Evolutionary conservation across 2,113 vertebrate genomes (phyloP), one percentile per base, ranked within the genome.

Genomic region (Oreotragus oreotragus): DNA sequence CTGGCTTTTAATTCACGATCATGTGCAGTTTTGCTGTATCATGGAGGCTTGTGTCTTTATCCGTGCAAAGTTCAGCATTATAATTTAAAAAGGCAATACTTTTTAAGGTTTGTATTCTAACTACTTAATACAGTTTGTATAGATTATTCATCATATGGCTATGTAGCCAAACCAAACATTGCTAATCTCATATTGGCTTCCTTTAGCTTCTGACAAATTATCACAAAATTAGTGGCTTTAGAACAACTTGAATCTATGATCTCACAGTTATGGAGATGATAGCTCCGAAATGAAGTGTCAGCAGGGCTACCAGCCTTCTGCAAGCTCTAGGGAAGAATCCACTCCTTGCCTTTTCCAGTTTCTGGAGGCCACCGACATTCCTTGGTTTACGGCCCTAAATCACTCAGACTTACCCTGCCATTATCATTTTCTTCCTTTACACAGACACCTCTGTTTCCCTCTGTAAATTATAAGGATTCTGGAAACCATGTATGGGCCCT

Each of bases 401-500:
- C 23, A n/a, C 62, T 16, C 57, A 5, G 30, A 30, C 1, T 3
- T 21, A 33, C 13, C 21, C 23, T 36, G 30, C 3, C 23, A 28
- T 13, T 27, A 30, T 49, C 39, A 28, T 8, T 23, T 79, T 21
- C 39, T 62, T 57, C 39, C 66, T n/a, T 80, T 60, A 70, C 14
- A 53, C 51, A 15, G 39, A 90, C 1, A 3, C 36, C 36, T 21
- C 23, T 16, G 5, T 30, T 77, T 73, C 14, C 0, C 5, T 53
- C 73, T 47, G 0, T 15, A 23, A 53, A 62, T 53, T 39, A 49
- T 27, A 58, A 73, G 43, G 28, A 43, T 17, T 49, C 45, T 17
- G 30, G 45, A 33, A 51, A 51, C 45, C 9, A 19, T 2, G 2
- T 6, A 49, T 5, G 0, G 47, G 28, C 45, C 45, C 77, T 47